Percentiles rank a stretch among this genome's conserved stretches.
These are phyloP conservation scores for Periophthalmus magnuspinnatus DNA, from an alignment of 2,797 vertebrate genomes.

Conservation along the genomic window DNA sequence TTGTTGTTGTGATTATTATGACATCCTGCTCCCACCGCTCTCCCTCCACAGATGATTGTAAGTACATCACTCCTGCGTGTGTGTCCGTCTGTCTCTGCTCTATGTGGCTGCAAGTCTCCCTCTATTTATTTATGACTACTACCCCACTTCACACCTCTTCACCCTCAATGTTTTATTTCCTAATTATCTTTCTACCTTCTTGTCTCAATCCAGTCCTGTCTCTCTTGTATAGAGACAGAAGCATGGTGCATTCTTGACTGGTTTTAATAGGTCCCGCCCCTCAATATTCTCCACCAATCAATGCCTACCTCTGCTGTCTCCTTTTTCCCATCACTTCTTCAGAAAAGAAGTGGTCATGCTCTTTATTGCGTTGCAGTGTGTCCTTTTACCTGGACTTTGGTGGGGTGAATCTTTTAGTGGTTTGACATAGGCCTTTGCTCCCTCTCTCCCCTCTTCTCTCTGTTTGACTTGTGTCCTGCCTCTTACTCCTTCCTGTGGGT, in stretches of 20 bases:
- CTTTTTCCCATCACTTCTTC: conserved; percentile 48
- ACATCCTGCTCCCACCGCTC: conserved; percentile 84
- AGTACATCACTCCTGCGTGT: conserved; percentile 93
- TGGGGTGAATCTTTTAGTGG: conserved; percentile 64
- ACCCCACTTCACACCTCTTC: conserved; percentile 48
- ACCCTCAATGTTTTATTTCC: conserved; percentile 35
- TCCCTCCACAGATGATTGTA: conserved; percentile 99
- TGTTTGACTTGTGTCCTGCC: conserved; percentile 69
- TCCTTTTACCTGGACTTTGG: conserved; percentile 57
- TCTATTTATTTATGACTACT: conserved; percentile 34
- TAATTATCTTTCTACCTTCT: conserved; percentile 10
- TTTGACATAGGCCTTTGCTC: conserved; percentile 46
- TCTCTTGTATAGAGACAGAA: conserved; percentile 68
- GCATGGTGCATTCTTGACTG: conserved; percentile 85
- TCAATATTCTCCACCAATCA: conserved; percentile 57
- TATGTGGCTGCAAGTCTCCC: conserved; percentile 82
- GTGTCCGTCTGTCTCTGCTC: conserved; percentile 89
- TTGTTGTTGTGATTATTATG: conserved; percentile 80
- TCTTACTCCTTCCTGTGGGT: conserved; percentile 71
- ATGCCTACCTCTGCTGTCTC: conserved; percentile 46
- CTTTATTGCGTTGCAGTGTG: conserved; percentile 73
- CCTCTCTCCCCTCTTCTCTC: conserved; percentile 45
- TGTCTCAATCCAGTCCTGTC: conserved; percentile 43
- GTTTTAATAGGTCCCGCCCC: conserved; percentile 62
- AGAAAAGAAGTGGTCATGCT: conserved; percentile 55